phyloP scores from a whole-genome alignment of 2,797 vertebrate species.

The Aselliscus stoliczkanus region DNA sequence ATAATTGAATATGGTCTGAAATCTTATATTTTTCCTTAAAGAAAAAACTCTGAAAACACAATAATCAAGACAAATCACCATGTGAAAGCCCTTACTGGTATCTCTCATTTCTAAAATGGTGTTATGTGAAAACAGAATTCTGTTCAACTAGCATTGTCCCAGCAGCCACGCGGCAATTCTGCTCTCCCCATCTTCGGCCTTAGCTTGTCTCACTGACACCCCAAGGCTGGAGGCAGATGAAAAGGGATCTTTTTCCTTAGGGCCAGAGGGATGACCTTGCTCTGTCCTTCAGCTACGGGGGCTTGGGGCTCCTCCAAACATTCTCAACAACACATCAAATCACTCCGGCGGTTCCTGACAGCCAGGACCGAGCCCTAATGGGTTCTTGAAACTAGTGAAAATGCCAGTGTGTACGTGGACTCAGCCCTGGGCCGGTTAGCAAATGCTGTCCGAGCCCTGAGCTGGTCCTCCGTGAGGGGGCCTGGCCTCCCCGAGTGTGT shows the following conservation, averaged over 20 bases:
- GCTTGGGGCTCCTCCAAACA: not conserved
- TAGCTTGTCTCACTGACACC: not conserved
- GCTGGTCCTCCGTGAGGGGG: not conserved
- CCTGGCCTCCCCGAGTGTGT: not conserved
- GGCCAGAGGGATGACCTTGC: not conserved
- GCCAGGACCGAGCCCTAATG: not conserved
- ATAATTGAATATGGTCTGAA: not conserved
- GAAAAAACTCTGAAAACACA: not conserved
- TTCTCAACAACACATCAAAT: not conserved
- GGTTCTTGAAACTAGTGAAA: not conserved
- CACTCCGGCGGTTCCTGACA: not conserved
- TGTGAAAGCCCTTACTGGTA: not conserved
- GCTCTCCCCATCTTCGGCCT: not conserved
- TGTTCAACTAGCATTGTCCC: accelerated
- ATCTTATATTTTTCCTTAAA: not conserved
- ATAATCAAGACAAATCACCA: not conserved
- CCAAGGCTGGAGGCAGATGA: not conserved
- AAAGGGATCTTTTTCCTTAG: not conserved
- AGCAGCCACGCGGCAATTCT: not conserved
- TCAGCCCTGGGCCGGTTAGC: not conserved
- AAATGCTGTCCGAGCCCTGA: not conserved
- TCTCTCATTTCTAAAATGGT: not conserved
- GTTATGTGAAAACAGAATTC: not conserved
- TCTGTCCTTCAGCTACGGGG: not conserved
- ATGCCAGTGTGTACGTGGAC: not conserved